phyloP scores from a whole-genome alignment of 2,113 vertebrate genomes.

The Picathartes gymnocephalus region DNA sequence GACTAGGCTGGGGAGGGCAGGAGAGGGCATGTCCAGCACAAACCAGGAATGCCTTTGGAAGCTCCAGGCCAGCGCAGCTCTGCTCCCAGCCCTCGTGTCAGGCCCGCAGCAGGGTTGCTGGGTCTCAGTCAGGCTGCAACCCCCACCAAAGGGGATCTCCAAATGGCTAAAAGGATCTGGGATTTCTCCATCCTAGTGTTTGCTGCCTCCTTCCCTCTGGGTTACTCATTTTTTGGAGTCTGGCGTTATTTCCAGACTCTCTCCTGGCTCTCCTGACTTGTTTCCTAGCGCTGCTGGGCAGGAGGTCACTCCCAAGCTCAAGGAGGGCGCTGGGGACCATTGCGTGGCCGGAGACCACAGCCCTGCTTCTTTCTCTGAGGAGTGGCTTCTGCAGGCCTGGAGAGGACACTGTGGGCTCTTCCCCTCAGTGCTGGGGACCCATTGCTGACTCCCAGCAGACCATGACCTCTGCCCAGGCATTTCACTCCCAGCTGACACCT shows the following conservation, averaged over 20 bases:
- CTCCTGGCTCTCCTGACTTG: neutral
- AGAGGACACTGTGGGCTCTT: neutral
- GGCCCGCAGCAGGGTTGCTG: neutral
- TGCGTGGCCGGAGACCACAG: neutral
- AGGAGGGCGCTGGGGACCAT: fast-evolving
- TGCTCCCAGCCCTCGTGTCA: neutral
- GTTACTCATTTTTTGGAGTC: neutral
- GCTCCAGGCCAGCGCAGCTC: neutral
- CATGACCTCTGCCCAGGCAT: neutral
- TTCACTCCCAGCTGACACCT: neutral
- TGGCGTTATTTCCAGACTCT: neutral
- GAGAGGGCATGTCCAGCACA: neutral
- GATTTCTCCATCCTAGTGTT: neutral
- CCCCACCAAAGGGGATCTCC: neutral
- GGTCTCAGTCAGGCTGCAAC: neutral
- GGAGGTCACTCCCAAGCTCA: neutral
- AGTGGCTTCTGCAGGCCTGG: neutral
- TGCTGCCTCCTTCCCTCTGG: neutral
- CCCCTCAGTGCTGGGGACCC: neutral
- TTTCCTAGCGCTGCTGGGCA: neutral
- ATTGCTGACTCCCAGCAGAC: neutral
- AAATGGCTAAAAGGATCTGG: neutral
- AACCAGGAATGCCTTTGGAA: neutral
- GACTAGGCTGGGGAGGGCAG: neutral
- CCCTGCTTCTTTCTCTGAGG: neutral